Evolutionary conservation across 2,888 invertebrate genomes (phyloP), one percentile per base, ranked within the genome.

Genomic region (Ennomos quercinarius): DNA sequence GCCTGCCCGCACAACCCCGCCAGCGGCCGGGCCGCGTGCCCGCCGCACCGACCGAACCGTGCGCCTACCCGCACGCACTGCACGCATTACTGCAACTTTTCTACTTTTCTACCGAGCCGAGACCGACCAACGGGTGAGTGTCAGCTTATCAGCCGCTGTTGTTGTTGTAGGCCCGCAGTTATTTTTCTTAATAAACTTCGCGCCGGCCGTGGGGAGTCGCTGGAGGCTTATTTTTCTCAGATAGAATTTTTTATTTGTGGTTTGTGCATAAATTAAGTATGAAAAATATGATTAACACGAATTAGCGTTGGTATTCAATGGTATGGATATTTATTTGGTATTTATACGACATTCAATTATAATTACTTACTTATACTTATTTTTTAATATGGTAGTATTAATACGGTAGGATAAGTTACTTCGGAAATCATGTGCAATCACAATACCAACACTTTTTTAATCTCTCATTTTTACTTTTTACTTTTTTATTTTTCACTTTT

Each of bases 11-110:
- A 87, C 87, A 86, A 84, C 86, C 85, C 85, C 88, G 87, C 88
- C 84, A 87, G 90, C 88, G 86, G 91, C 91, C 87, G 93, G 93
- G 92, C 89, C 93, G 89, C 89, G 91, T 85, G 80, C 77, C 80
- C 83, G 78, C 74, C 80, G 81, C 80, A 81, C 84, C 34, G 59
- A 17, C 53, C 84, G 34, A 59, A 17, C 54, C 34, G 40, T 58
- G 17, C 38, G 34, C 47, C 57, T 50, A 48, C 52, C 59, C 58
- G 49, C 57, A 35, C 60, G 52, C 50, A 54, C 59, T 57, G 49
- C 57, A 35, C 61, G 54, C 61, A 55, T 53, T 50, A 66, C 61
- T n/a, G 55, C 54, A 52, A 66, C 59, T 70, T 74, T 76, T 67
- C 60, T 66, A 70, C 66, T 68, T 77, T 77, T 74, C 66, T 71